phyloP scores from a whole-genome alignment of 2,888 invertebrate species.

The Synergus gifuensis region DNA sequence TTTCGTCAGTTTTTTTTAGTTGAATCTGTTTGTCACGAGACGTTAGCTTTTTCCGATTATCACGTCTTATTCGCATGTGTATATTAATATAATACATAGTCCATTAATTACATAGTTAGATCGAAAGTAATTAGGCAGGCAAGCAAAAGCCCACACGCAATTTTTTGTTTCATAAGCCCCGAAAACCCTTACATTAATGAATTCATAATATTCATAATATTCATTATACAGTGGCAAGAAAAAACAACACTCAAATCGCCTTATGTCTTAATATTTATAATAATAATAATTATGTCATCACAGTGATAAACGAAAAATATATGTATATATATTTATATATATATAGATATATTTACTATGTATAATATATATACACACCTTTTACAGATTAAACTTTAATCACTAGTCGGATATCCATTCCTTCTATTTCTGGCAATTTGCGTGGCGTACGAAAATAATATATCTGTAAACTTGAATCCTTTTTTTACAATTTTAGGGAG shows the following conservation, averaged over 20 bases:
- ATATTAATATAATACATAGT: slow-evolving; percentile 65
- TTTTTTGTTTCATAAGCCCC: slow-evolving; percentile 60
- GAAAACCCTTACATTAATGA: slow-evolving; percentile 54
- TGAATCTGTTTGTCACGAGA: slow-evolving; percentile 24
- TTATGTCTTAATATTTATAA: slow-evolving; percentile 72
- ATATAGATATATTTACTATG: slow-evolving; percentile 54
- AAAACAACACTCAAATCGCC: slow-evolving; percentile 73
- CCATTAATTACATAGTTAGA: slow-evolving; percentile 67
- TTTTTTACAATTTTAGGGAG: not conserved
- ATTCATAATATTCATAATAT: slow-evolving; percentile 44
- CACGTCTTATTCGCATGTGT: slow-evolving; percentile 29
- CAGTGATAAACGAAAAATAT: slow-evolving; percentile 75
- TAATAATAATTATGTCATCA: slow-evolving; percentile 73
- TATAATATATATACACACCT: slow-evolving; percentile 64
- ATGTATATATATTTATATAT: slow-evolving; percentile 57
- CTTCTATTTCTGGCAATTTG: slow-evolving; percentile 63
- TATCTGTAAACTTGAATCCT: not conserved
- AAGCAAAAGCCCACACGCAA: slow-evolving; percentile 66
- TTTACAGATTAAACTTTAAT: slow-evolving; percentile 67
- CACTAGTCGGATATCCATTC: slow-evolving; percentile 64
- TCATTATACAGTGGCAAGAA: slow-evolving; percentile 69
- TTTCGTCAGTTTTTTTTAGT: not conserved
- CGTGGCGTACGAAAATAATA: slow-evolving; percentile 7
- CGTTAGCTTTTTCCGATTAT: slow-evolving; percentile 17
- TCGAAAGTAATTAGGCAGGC: slow-evolving; percentile 67